A percentile compares a stretch with the other conserved stretches of the same genome.
Evolutionary conservation across 2,797 vertebrate genomes (phyloP).

Genomic region (Hapalemur alaotrensis): DNA sequence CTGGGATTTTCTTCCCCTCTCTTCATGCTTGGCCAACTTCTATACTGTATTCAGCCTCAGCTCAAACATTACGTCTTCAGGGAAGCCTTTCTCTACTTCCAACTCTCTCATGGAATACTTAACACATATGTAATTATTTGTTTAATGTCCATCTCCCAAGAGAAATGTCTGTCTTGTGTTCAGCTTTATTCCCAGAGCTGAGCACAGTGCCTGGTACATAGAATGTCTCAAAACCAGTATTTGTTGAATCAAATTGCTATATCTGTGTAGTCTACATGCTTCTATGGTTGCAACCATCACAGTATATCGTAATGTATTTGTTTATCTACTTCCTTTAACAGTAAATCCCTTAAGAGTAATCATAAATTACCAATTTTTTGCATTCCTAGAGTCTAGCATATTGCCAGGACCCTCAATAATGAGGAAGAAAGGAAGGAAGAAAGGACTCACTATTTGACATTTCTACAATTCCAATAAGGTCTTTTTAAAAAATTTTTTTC

Average conservation of each 20-base stretch:
- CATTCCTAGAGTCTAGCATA: not conserved
- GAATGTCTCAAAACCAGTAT: not conserved
- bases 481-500: not conserved
- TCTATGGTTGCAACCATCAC: not conserved
- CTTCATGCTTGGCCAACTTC: not conserved
- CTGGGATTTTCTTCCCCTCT: not conserved
- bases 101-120: not conserved
- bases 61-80: not conserved
- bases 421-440: not conserved
- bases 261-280: not conserved
- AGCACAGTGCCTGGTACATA: not conserved
- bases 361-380: constrained; percentile 15
- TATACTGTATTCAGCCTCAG: not conserved
- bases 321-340: not conserved
- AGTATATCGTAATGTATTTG: not conserved
- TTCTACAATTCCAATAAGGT: constrained; percentile 1
- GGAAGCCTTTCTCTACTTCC: not conserved
- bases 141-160: not conserved
- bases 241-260: not conserved
- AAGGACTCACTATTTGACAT: not conserved
- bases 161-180: not conserved
- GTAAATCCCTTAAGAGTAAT: not conserved
- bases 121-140: not conserved
- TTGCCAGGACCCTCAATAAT: not conserved
- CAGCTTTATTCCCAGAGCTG: not conserved